A percentile compares a stretch with the other conserved stretches of the same genome.
phyloP scores from a whole-genome alignment of 2,113 vertebrate genomes.

The Stictonetta naevosa region DNA sequence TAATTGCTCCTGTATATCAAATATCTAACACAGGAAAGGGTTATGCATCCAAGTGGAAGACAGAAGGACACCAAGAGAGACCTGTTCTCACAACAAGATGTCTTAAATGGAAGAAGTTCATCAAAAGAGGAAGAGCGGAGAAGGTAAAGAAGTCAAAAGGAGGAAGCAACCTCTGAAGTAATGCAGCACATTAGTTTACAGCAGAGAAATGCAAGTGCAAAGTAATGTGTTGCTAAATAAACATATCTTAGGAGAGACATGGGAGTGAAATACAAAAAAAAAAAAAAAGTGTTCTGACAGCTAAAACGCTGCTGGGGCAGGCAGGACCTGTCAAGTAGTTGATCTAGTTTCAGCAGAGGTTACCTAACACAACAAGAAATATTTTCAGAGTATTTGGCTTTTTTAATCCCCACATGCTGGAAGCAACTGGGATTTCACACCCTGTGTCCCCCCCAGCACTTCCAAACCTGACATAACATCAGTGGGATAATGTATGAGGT shows the following conservation, averaged over 20 bases:
- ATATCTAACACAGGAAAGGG: not conserved
- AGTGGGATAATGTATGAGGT: not conserved
- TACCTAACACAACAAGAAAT: constrained; percentile 27
- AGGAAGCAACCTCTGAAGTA: not conserved
- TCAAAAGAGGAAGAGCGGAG: not conserved
- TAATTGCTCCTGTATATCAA: not conserved
- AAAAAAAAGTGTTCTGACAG: not conserved
- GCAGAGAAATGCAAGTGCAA: not conserved
- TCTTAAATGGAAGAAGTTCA: not conserved
- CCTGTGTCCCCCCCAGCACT: not conserved
- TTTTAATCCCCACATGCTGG: not conserved
- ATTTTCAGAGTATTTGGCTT: not conserved
- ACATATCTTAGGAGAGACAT: not conserved
- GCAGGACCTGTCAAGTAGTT: constrained; percentile 60
- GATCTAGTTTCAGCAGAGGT: constrained; percentile 44
- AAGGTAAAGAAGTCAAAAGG: not conserved
- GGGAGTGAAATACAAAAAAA: not conserved
- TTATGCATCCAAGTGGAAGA: not conserved
- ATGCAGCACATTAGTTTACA: not conserved
- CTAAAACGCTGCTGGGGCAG: constrained; percentile 45
- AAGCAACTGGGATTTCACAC: not conserved
- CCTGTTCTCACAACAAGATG: not conserved
- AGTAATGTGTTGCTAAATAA: constrained; percentile 31
- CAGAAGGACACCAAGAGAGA: not conserved
- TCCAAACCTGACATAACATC: not conserved